phyloP scores from a whole-genome alignment of 2,113 vertebrate species.

The Hipposideros armiger region DNA sequence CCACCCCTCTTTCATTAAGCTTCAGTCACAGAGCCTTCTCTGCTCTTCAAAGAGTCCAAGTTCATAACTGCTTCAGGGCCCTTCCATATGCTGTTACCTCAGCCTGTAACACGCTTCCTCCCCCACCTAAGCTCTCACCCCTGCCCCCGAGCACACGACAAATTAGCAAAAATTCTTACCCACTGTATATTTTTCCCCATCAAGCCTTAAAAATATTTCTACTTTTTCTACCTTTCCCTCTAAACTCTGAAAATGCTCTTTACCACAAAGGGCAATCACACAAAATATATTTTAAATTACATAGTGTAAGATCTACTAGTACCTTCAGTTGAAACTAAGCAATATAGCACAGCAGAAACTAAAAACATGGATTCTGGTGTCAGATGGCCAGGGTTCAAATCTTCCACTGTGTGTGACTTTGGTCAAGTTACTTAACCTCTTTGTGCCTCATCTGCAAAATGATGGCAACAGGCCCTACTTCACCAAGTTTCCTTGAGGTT shows the following conservation, averaged over 20 bases:
- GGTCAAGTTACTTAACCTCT: neutral
- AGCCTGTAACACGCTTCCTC: neutral
- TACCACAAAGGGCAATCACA: neutral
- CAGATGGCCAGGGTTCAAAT: neutral
- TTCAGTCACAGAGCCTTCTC: neutral
- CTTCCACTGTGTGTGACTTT: neutral
- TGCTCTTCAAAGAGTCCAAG: neutral
- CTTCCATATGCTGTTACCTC: neutral
- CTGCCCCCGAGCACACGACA: neutral
- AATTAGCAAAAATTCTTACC: conserved; percentile 35
- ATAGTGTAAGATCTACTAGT: neutral
- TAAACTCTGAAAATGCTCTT: conserved; percentile 37
- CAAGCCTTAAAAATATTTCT: neutral
- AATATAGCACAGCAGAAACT: neutral
- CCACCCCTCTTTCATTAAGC: neutral
- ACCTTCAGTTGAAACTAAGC: conserved; percentile 25
- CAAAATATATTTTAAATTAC: conserved; percentile 23
- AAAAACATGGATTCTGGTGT: neutral
- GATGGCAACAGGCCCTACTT: neutral
- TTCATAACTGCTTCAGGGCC: neutral
- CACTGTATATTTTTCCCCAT: neutral
- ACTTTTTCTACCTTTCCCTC: neutral
- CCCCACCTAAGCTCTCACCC: neutral
- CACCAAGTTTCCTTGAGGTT: neutral
- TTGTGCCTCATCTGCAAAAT: neutral